Conservation (phyloP, 2,113 vertebrate species). For the Sander lucioperca region DNA sequence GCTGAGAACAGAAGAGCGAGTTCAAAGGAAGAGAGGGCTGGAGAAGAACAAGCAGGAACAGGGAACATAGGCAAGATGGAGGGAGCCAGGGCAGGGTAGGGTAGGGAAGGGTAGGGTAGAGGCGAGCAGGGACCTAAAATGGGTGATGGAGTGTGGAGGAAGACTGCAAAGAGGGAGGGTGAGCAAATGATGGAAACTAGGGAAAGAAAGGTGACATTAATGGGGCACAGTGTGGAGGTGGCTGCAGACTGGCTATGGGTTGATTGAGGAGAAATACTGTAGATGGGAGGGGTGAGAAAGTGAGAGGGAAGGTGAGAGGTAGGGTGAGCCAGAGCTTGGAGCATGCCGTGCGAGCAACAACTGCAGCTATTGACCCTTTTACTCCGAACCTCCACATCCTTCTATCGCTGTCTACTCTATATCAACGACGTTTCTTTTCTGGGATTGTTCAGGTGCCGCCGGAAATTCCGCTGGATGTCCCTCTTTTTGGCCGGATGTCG, state of each 20-base stretch:
- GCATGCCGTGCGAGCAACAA: background rate
- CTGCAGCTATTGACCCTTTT: constrained; percentile 1
- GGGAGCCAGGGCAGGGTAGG: background rate
- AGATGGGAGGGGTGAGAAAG: constrained; percentile 11
- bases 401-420: background rate
- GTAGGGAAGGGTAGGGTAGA: background rate
- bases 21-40: background rate
- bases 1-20: background rate
- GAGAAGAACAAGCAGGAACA: background rate
- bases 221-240: constrained; percentile 6
- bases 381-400: constrained; percentile 35
- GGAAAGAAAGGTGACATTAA: background rate
- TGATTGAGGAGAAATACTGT: constrained; percentile 2
- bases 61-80: constrained; percentile 31
- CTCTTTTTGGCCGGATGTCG: too few relatives aligned
- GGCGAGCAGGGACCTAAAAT: constrained; percentile 18
- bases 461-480: too few relatives aligned
- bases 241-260: constrained; percentile 14
- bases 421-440: too few relatives aligned
- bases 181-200: constrained; percentile 10
- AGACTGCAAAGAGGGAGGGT: constrained; percentile 1
- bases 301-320: background rate
- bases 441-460: too few relatives aligned
- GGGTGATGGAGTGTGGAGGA: constrained; percentile 41
- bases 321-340: background rate